Percentiles rank a stretch among this genome's conserved stretches.
Evolutionary conservation across 2,113 vertebrate species (phyloP).

Genomic region (Hippocampus mohnikei): DNA sequence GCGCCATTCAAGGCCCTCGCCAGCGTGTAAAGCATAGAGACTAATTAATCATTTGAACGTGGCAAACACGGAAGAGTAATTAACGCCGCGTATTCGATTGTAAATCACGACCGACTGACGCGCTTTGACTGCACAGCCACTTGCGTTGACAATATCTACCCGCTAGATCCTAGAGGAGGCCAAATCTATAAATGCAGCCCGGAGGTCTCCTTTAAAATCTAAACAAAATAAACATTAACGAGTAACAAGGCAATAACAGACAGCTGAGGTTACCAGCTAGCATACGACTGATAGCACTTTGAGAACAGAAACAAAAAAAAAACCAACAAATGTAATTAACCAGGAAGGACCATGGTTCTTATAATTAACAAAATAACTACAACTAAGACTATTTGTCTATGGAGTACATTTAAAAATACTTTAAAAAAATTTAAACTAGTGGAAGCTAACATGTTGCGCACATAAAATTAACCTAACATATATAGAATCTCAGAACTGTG

Average conservation of each 20-base stretch:
- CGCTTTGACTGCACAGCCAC: conserved; percentile 29
- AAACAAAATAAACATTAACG: conserved; percentile 32
- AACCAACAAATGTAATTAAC: too few relatives aligned
- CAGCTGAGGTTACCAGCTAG: conserved; percentile 24
- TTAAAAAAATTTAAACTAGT: too few relatives aligned
- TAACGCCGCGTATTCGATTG: conserved; percentile 9
- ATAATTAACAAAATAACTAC: too few relatives aligned
- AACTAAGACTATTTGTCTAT: too few relatives aligned
- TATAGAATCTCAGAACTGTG: too few relatives aligned
- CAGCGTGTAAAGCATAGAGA: background rate
- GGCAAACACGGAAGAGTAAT: conserved; percentile 27
- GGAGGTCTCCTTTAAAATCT: conserved; percentile 14
- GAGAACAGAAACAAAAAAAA: conserved; percentile 18
- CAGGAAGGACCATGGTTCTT: too few relatives aligned
- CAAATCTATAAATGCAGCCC: conserved; percentile 32
- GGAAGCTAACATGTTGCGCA: too few relatives aligned
- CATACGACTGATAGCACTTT: conserved; percentile 22
- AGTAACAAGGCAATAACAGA: conserved; percentile 34
- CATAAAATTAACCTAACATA: too few relatives aligned
- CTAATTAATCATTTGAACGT: conserved; percentile 23
- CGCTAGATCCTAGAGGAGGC: conserved; percentile 22
- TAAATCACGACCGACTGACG: conserved; percentile 3
- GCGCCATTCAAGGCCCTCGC: background rate
- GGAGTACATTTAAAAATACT: too few relatives aligned
- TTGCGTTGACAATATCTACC: conserved; percentile 39